Conservation (phyloP, 2,888 invertebrate species). For the Lithosia quadra region DNA sequence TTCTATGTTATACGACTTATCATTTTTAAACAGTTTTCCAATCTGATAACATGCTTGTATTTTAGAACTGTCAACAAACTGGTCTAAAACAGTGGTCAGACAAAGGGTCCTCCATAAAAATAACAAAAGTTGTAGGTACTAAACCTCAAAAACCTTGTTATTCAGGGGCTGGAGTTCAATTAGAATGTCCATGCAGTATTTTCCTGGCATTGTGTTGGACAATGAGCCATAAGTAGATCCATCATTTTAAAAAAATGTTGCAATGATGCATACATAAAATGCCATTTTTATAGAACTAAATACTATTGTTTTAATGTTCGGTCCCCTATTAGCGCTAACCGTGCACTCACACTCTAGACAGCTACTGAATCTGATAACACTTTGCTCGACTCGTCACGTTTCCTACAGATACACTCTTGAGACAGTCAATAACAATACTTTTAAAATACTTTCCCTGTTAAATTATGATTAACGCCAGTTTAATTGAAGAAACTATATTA, state of each 20-base stretch:
- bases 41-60: not conserved
- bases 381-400: no score
- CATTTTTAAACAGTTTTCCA: not conserved
- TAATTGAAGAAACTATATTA: no score
- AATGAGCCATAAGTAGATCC: not conserved
- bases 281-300: no score
- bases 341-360: no score
- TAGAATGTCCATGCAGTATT: not conserved
- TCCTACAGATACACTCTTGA: no score
- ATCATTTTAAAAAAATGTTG: not conserved
- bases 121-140: not conserved
- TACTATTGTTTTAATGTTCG: no score
- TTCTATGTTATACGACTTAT: slow-evolving; percentile 7
- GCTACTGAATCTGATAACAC: no score
- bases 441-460: no score
- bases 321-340: no score
- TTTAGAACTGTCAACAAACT: not conserved
- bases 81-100: not conserved
- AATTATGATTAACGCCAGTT: no score
- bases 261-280: not conserved
- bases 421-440: no score
- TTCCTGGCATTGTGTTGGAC: not conserved
- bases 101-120: not conserved
- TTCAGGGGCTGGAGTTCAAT: not conserved
- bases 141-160: no score